phyloP scores from a whole-genome alignment of 2,113 vertebrate species.

The crab-eating macaque (Macaca fascicularis) region T2T-MFA8v1.1 NC_088375.1:225197001-225197500 shows the following conservation, averaged over 20 bases:
- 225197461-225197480: too few species aligned
- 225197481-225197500: background rate
- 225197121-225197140: background rate
- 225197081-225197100: background rate
- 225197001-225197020: background rate
- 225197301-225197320: background rate
- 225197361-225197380: background rate
- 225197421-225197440: background rate
- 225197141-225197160: background rate
- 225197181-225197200: fast-evolving
- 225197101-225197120: background rate
- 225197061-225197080: background rate
- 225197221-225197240: background rate
- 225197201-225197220: background rate
- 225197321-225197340: background rate
- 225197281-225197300: background rate
- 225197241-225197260: background rate
- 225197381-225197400: fast-evolving
- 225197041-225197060: fast-evolving
- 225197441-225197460: background rate
- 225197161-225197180: fast-evolving
- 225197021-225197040: background rate
- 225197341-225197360: background rate
- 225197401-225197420: background rate
- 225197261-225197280: fast-evolving